phyloP scores from a whole-genome alignment of 92 coral and sea anemone species.

The Parazoanthus darwini region DNA sequence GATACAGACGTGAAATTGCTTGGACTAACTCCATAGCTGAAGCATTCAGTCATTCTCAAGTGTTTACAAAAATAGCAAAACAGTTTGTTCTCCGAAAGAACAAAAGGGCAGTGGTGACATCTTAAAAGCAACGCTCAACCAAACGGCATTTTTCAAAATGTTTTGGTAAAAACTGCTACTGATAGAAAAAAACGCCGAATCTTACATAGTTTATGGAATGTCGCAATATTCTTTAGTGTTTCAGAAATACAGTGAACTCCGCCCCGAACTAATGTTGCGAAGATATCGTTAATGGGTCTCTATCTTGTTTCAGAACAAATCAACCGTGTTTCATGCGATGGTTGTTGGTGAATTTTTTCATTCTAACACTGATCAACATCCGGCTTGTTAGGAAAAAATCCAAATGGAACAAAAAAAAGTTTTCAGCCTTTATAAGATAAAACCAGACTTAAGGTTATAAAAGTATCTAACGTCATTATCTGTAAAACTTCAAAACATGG shows the following conservation, averaged over 20 bases:
- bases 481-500: background rate
- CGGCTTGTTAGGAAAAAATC: background rate
- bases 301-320: no score
- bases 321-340: no score
- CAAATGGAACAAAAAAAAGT: background rate
- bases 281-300: background rate
- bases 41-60: constrained; percentile 33
- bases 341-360: no score
- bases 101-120: background rate
- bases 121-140: background rate
- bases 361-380: background rate
- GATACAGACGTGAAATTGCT: constrained; percentile 36
- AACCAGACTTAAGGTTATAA: background rate
- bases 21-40: constrained; percentile 29
- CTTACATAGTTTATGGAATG: background rate
- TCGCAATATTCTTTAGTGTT: background rate
- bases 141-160: no score
- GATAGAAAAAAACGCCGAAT: no score
- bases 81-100: background rate
- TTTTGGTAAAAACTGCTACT: no score
- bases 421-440: background rate
- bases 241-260: background rate
- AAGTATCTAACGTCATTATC: no score
- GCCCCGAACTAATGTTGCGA: background rate
- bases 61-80: constrained; percentile 29